Conservation (phyloP, 2,888 invertebrate species). For the Rhodophaea formosa region DNA sequence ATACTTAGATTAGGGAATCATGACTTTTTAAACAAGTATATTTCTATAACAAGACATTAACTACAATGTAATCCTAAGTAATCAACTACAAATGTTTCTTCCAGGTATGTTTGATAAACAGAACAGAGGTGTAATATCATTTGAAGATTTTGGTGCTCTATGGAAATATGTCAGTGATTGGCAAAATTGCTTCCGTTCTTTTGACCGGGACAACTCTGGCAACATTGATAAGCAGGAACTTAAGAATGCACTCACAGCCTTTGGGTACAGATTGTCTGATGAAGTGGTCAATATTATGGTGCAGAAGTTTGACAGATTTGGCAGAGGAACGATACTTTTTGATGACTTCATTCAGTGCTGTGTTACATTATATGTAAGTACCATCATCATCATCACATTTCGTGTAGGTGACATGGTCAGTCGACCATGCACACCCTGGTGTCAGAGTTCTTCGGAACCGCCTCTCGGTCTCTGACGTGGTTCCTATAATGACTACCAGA, state of each 20-base stretch:
- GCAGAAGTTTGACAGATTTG: constrained; percentile 96
- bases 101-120: constrained; percentile 96
- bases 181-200: constrained; percentile 97
- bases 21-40: too few relatives aligned
- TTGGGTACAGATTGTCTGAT: constrained; percentile 94
- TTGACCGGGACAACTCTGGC: constrained; percentile 95
- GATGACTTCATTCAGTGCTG: constrained; percentile 99
- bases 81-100: constrained; percentile 29
- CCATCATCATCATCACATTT: too few relatives aligned
- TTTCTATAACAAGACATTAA: too few relatives aligned
- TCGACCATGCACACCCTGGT: too few relatives aligned
- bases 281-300: constrained; percentile 89
- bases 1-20: too few relatives aligned
- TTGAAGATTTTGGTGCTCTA: constrained; percentile 96
- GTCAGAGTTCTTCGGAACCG: too few relatives aligned
- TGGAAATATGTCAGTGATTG: constrained; percentile 99
- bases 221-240: constrained; percentile 95
- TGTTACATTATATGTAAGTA: constrained; percentile 93
- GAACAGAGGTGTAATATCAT: constrained; percentile 93
- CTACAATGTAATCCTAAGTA: too few relatives aligned
- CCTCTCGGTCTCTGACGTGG: too few relatives aligned
- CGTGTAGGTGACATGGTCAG: too few relatives aligned
- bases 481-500: too few relatives aligned
- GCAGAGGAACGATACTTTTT: constrained; percentile 94
- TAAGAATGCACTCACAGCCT: constrained; percentile 93